Evolutionary conservation across 2,797 vertebrate species (phyloP).

Genomic region (Sphaeramia orbicularis): DNA sequence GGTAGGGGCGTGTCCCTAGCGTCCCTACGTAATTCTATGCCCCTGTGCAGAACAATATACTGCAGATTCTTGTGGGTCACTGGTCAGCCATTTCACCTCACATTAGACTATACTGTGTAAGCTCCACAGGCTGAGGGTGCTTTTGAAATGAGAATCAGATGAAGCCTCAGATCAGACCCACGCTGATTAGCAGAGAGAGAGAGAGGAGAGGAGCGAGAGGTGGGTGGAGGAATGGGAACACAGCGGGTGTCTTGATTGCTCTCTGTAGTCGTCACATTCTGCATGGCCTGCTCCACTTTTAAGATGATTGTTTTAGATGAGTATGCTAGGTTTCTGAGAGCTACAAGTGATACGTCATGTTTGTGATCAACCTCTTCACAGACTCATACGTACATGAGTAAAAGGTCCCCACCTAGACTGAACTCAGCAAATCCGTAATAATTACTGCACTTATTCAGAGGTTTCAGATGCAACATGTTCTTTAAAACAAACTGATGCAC

Average conservation of each 20-base stretch:
- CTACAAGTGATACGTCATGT: background rate
- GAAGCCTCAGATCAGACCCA: constrained; percentile 36
- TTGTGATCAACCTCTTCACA: background rate
- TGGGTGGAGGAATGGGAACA: constrained; percentile 38
- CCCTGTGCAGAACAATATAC: too few species aligned
- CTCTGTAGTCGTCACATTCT: constrained; percentile 35
- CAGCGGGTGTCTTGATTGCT: constrained; percentile 60
- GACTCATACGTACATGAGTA: background rate
- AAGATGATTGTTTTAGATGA: constrained; percentile 53
- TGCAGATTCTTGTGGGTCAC: background rate
- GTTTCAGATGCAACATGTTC: too few species aligned
- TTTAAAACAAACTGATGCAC: too few species aligned
- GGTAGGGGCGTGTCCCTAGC: too few species aligned
- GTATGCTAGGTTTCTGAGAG: constrained; percentile 23
- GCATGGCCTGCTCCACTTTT: constrained; percentile 33
- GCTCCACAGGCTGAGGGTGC: constrained; percentile 12
- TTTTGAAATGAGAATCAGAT: constrained; percentile 54
- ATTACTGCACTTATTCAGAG: too few species aligned
- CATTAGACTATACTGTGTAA: background rate
- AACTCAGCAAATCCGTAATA: too few species aligned
- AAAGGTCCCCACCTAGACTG: too few species aligned
- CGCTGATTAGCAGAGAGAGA: constrained; percentile 63
- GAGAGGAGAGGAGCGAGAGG: constrained; percentile 15
- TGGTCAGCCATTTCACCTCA: constrained; percentile 1
- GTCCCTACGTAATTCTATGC: too few species aligned